Percentiles rank a stretch among this genome's conserved stretches.
phyloP scores from a whole-genome alignment of 2,113 vertebrate genomes.

The Cynopterus brachyotis region DNA sequence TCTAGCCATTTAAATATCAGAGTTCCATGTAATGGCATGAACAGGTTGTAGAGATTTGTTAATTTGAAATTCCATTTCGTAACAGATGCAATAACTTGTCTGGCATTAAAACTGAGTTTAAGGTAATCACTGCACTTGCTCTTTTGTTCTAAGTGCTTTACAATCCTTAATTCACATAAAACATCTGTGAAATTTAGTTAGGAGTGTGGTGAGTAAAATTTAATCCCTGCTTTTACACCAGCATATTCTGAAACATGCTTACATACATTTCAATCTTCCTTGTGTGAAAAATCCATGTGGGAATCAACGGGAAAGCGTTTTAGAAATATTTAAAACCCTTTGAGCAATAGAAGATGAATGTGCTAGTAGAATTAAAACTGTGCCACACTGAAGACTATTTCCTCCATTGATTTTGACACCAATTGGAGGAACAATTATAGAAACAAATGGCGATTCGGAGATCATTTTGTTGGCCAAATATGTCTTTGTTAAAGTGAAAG shows the following conservation, averaged over 20 bases:
- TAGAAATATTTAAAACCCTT: conserved; percentile 47
- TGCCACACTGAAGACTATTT: background rate
- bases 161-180: conserved; percentile 80
- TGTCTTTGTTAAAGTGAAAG: background rate
- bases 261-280: conserved; percentile 58
- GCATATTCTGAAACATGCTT: conserved; percentile 57
- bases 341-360: background rate
- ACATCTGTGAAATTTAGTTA: conserved; percentile 79
- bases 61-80: conserved; percentile 78
- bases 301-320: conserved; percentile 27
- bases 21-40: conserved; percentile 82
- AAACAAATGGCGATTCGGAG: background rate
- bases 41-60: conserved; percentile 79
- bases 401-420: background rate
- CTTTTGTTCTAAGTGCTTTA: conserved; percentile 78
- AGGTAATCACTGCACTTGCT: conserved; percentile 76
- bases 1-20: conserved; percentile 85
- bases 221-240: conserved; percentile 73
- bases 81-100: conserved; percentile 74
- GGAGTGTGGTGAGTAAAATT: conserved; percentile 77
- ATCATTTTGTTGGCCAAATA: background rate
- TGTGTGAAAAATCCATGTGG: conserved; percentile 45
- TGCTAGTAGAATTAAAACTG: background rate
- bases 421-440: background rate
- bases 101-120: conserved; percentile 75